Evolutionary conservation across 2,113 vertebrate species (phyloP).

Genomic region (Cephalopholis sonnerati): DNA sequence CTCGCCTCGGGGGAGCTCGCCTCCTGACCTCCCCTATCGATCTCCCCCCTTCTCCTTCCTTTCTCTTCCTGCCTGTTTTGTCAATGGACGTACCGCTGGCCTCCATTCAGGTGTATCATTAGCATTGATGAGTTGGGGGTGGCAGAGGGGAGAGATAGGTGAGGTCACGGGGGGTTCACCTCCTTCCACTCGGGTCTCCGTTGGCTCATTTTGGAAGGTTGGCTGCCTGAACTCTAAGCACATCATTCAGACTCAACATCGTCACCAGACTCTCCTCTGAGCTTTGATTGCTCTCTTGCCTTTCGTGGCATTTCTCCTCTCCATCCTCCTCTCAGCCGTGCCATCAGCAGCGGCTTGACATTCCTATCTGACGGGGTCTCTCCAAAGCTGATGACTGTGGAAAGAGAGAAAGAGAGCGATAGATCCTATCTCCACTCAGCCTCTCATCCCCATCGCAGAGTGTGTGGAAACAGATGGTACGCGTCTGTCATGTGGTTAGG

Average conservation of each 20-base stretch:
- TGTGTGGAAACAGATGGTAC: constrained; percentile 74
- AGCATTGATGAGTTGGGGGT: constrained; percentile 65
- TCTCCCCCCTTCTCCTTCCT: constrained; percentile 46
- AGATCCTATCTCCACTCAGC: constrained; percentile 70
- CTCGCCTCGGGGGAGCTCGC: constrained; percentile 61
- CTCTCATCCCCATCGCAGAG: constrained; percentile 55
- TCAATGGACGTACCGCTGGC: constrained; percentile 50
- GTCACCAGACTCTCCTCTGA: constrained; percentile 8
- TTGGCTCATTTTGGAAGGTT: constrained; percentile 12
- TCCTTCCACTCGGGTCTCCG: not conserved
- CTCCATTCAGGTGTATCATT: constrained; percentile 74
- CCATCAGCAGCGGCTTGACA: constrained; percentile 59
- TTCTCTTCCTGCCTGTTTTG: constrained; percentile 52
- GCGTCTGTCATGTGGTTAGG: constrained; percentile 75
- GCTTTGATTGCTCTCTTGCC: constrained; percentile 18
- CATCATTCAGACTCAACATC: constrained; percentile 3
- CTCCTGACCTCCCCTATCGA: constrained; percentile 75
- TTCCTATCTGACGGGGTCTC: constrained; percentile 61
- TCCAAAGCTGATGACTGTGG: constrained; percentile 57
- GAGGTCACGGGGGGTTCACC: not conserved
- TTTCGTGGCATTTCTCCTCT: constrained; percentile 42
- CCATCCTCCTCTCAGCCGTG: constrained; percentile 29
- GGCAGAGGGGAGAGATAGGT: not conserved
- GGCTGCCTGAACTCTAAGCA: constrained; percentile 23
- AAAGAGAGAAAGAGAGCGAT: constrained; percentile 57